Conservation (phyloP, 2,797 vertebrate genomes). For the Helostoma temminkii region DNA sequence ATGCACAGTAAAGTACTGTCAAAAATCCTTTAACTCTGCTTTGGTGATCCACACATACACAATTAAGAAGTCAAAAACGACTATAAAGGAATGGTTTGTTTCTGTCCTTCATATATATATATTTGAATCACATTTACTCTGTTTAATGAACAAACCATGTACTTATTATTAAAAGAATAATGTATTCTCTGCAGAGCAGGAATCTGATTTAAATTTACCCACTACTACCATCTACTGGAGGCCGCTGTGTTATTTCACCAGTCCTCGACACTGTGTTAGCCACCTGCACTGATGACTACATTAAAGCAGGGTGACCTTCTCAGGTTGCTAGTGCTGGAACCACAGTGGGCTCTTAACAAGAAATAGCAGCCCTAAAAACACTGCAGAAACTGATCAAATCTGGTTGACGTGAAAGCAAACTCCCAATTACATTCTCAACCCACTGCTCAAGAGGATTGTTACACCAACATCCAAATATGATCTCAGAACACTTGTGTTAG, state of each 20-base stretch:
- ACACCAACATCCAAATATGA: conserved; percentile 69
- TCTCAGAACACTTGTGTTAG: conserved; percentile 61
- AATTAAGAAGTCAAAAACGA: background rate
- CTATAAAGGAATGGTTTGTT: no score
- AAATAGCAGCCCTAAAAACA: conserved; percentile 37
- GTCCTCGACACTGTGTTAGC: background rate
- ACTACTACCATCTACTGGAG: conserved; percentile 80
- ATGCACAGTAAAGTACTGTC: no score
- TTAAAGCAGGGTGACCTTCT: conserved; percentile 52
- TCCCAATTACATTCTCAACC: conserved; percentile 55
- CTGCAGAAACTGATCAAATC: conserved; percentile 32
- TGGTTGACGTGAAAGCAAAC: conserved; percentile 45
- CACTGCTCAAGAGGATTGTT: conserved; percentile 57
- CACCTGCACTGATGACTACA: conserved; percentile 53
- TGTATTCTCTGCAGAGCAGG: conserved; percentile 6
- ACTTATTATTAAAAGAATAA: background rate
- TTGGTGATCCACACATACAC: background rate
- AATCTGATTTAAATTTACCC: conserved; percentile 46
- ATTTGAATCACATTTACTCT: background rate
- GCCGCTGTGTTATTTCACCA: background rate
- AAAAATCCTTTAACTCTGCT: background rate
- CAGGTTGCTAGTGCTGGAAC: conserved; percentile 46
- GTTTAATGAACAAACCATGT: conserved; percentile 10
- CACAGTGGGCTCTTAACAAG: conserved; percentile 32
- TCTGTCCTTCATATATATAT: no score